phyloP scores from a whole-genome alignment of 2,113 vertebrate genomes.

The Cranoglanis bouderius region DNA sequence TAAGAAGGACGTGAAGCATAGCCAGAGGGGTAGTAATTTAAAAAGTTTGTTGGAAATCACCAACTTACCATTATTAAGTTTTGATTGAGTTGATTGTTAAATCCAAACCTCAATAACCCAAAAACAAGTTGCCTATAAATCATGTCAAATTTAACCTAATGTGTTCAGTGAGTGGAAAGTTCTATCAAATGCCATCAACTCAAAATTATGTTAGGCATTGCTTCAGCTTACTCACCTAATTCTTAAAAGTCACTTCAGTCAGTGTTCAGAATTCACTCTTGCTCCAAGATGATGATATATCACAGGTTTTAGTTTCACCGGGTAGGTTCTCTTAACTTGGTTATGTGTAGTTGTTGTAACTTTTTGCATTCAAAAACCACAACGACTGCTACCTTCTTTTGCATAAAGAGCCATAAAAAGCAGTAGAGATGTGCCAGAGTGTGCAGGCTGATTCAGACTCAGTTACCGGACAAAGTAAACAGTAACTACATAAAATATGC shows the following conservation, averaged over 20 bases:
- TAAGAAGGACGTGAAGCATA: background rate
- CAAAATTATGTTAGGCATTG: background rate
- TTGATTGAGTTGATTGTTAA: background rate
- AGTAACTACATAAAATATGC: background rate
- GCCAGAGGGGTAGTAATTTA: background rate
- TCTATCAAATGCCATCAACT: background rate
- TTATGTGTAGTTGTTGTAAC: background rate
- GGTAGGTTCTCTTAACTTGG: background rate
- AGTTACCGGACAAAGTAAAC: background rate
- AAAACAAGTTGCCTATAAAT: background rate
- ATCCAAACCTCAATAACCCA: background rate
- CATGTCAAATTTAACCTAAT: background rate
- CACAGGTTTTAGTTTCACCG: background rate
- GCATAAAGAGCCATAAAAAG: constrained; percentile 16
- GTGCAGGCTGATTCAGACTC: background rate
- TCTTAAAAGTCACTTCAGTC: constrained; percentile 11
- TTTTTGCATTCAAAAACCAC: background rate
- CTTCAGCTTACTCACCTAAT: constrained; percentile 31
- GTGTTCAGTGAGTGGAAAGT: background rate
- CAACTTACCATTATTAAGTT: background rate
- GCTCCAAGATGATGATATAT: background rate
- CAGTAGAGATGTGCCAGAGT: background rate
- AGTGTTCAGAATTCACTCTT: background rate
- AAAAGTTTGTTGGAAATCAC: background rate
- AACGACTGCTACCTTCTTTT: background rate